Evolutionary conservation across 2,888 invertebrate species (phyloP).

Genomic region (Agapetus fuscipes): DNA sequence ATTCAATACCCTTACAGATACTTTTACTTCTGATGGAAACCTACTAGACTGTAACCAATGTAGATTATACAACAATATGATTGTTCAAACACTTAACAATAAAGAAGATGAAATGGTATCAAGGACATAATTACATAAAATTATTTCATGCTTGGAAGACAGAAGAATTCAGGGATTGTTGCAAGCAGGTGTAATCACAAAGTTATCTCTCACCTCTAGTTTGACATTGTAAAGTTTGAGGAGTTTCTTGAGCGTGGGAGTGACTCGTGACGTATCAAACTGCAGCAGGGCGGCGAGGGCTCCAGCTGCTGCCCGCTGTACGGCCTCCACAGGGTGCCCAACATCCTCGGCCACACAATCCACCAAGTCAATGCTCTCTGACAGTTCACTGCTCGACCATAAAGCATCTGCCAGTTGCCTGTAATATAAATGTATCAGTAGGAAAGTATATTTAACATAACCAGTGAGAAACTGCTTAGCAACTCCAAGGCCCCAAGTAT

Average conservation of each 20-base stretch:
- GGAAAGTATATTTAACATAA: conserved; percentile 4
- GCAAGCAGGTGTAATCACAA: no score
- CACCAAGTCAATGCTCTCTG: conserved; percentile 35
- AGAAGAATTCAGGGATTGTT: no score
- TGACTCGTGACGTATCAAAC: conserved; percentile 37
- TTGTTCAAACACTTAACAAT: no score
- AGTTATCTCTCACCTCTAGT: conserved; percentile 57
- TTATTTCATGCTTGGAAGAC: no score
- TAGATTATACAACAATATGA: no score
- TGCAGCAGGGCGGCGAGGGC: conserved; percentile 63
- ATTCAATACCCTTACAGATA: no score
- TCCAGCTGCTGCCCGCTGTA: conserved; percentile 74
- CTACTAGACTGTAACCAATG: no score
- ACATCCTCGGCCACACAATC: conserved; percentile 57
- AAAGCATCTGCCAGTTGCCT: conserved; percentile 50
- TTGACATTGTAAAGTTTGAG: conserved; percentile 68
- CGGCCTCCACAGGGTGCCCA: conserved; percentile 69
- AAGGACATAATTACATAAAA: no score
- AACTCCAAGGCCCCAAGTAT: no score
- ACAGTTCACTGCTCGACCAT: conserved; percentile 50
- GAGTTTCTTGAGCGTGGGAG: conserved; percentile 49
- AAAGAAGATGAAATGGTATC: no score
- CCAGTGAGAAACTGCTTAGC: no score
- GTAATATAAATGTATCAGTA: conserved; percentile 17
- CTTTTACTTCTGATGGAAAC: no score